Percentiles rank a stretch among this genome's conserved stretches.
phyloP scores from a whole-genome alignment of 2,888 invertebrate genomes.

The Eupeodes luniger region DNA sequence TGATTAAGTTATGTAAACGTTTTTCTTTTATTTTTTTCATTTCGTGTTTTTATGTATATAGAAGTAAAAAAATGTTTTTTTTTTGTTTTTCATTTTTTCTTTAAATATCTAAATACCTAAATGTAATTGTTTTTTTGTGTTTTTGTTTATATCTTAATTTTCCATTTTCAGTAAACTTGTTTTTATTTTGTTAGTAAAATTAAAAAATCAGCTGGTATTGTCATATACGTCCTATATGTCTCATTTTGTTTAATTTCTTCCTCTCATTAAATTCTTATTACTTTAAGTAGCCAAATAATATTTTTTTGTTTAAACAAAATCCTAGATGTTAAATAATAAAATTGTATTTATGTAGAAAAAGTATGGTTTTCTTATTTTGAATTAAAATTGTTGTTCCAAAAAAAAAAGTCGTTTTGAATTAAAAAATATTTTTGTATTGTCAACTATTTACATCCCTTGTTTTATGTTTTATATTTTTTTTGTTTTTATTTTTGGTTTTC shows the following conservation, averaged over 20 bases:
- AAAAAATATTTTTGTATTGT: constrained; percentile 79
- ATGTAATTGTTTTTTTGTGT: constrained; percentile 60
- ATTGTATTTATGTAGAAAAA: constrained; percentile 65
- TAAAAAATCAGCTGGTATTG: constrained; percentile 74
- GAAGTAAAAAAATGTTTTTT: constrained; percentile 72
- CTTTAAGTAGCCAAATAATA: constrained; percentile 57
- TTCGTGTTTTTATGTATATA: constrained; percentile 69
- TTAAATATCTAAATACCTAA: constrained; percentile 72
- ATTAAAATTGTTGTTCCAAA: constrained; percentile 61
- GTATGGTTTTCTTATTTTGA: constrained; percentile 50
- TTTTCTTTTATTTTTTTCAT: constrained; percentile 21
- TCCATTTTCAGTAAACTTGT: constrained; percentile 74
- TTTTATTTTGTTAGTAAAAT: constrained; percentile 61
- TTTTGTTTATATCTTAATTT: constrained; percentile 46
- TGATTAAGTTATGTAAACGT: constrained; percentile 69
- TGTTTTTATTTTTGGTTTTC: constrained; percentile 38
- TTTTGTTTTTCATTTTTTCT: constrained; percentile 35
- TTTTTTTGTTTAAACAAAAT: constrained; percentile 15
- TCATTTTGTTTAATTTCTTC: constrained; percentile 33
- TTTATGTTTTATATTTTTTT: constrained; percentile 67
- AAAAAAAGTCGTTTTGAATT: constrained; percentile 66
- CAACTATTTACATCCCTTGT: constrained; percentile 81
- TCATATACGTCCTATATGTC: constrained; percentile 74
- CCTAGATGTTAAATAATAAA: constrained; percentile 44
- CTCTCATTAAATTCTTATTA: constrained; percentile 43